Evolutionary conservation across 2,888 invertebrate genomes (phyloP), one percentile per base, ranked within the genome.

Genomic region (Thalpophila matura): DNA sequence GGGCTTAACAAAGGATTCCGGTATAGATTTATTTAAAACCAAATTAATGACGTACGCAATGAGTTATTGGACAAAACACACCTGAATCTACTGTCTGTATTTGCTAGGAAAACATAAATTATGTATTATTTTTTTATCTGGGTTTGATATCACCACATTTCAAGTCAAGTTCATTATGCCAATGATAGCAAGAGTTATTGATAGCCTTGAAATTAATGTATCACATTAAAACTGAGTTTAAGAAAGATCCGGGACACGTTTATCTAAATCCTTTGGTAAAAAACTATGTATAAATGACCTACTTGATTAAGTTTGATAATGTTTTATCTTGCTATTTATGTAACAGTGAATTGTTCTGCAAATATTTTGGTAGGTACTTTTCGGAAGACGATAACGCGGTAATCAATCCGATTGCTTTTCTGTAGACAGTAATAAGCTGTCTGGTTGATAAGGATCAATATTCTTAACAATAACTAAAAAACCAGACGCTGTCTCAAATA

Each of bases 121-220:
- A n/a, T n/a, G 9, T 27, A 22, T 27, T 2, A n/a, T 43, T 14
- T 49, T 45, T 27, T 10, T 37, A 9, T 27, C 4, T 7, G 3
- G 43, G 31, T 50, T 24, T 14, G 7, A 51, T 33, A 51, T 65
- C 43, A 4, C 31, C 6, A 16, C 24, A 22, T 31, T 5, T 12
- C 14, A 24, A 26, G 24, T 18, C 16, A 40, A 59, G 60, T 59
- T 68, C 69, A 60, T 16, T 69, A 46, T 35, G 29, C 9, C n/a
- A n/a, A 7, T 24, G 24, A 33, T 22, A 63, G 33, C 6, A 7
- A n/a, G 10, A 24, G 27, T 16, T 24, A 50, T 27, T 45, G 47
- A 35, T 46, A 35, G 14, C 12, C 4, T 33, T 10, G 1, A n/a
- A 5, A 20, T 45, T 10, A 62, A 24, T 24, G 12, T 26, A 40